A percentile compares a stretch with the other conserved stretches of the same genome.
Conservation (phyloP, 2,888 invertebrate genomes). For the Dichetophora obliterata region DNA sequence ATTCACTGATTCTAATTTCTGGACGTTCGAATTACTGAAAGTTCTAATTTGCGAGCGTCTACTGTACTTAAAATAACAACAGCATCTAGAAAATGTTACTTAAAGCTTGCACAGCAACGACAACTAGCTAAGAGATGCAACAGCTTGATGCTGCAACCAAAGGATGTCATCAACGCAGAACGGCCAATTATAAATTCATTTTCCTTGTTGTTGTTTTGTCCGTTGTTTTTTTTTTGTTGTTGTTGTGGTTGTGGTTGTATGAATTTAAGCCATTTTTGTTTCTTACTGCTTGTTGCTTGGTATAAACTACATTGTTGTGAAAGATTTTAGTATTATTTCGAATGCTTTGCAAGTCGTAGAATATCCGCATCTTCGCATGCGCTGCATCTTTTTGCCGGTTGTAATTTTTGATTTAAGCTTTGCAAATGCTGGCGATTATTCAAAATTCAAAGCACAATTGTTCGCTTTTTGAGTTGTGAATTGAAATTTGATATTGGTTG, state of each 20-base stretch:
- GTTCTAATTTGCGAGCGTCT: too few relatives aligned
- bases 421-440: background rate
- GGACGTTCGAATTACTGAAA: too few relatives aligned
- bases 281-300: background rate
- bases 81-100: background rate
- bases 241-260: background rate
- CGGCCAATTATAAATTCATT: constrained; percentile 24
- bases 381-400: background rate
- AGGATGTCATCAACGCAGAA: constrained; percentile 15
- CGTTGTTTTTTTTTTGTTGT: too few relatives aligned
- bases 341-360: too few relatives aligned
- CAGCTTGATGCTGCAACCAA: background rate
- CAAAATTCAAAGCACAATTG: constrained; percentile 16
- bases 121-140: background rate
- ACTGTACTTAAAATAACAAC: too few relatives aligned
- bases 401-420: background rate
- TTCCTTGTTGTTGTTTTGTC: too few relatives aligned
- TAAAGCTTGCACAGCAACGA: background rate
- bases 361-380: background rate
- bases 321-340: background rate
- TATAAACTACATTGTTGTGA: background rate
- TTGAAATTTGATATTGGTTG: background rate
- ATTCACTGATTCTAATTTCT: too few relatives aligned
- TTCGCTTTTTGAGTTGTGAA: background rate
- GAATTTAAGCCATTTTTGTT: background rate